Evolutionary conservation across 2,113 vertebrate genomes (phyloP), one percentile per base, ranked within the genome.

Genomic region (Centropus bengalensis): DNA sequence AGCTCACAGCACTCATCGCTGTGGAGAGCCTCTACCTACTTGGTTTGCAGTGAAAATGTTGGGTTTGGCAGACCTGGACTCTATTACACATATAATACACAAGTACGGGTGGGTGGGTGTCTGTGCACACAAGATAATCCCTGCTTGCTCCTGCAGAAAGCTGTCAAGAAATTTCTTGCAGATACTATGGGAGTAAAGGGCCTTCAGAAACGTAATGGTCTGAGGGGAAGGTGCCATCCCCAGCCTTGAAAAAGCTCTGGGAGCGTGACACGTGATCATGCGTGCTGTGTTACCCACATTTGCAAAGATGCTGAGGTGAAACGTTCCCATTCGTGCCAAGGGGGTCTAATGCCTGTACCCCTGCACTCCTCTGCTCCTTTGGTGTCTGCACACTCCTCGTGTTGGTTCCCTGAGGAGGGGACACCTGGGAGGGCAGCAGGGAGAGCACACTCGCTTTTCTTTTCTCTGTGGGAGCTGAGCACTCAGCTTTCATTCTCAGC

Each of bases 181-280:
- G 22, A 71, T 49, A 54, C 69, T 51, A n/a, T 38, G 45, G 42
- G 14, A 75, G 58, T 33, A 64, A 63, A 63, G 38, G 33, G 16
- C 51, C 33, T 89, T 66, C 51, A 24, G 6, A 23, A 51, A 51
- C 22, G 8, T 66, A 38, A 32, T 26, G 58, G 8, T 22, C 19
- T 32, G 54, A 78, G 32, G 23, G 16, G 24, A 49, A 77, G 59
- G 26, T 77, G 58, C 32, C 26, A 23, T 30, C 0, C 0, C 30
- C 51, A 33, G 19, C 45, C 55, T 60, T 49, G 52, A 36, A 40
- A 56, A 85, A 71, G 26, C 24, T 28, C 9, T 73, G 59, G 60
- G 51, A 23, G 30, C 24, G 38, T 42, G 59, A 56, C 0, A 0
- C 4, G 2, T 1, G 5, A 19, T 40, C 55, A 23, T 2, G 11